Base-by-base conservation (phyloP, 30 jellyfish, hydroid and myxozoan genomes). In the Sanderia malayensis region DNA sequence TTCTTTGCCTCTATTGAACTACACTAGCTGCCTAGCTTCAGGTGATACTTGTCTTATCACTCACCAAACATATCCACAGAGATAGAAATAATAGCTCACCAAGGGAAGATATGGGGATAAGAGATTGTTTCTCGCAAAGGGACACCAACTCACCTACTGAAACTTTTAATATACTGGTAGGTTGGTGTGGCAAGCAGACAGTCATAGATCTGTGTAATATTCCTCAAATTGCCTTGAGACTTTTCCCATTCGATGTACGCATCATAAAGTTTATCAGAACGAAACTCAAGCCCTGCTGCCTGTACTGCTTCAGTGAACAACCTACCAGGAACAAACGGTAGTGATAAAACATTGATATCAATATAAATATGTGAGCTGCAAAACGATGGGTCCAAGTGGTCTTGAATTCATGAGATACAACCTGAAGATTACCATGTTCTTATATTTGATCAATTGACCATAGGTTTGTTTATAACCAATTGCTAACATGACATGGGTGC, bases 211-310 rank as follows among this genome's bases (percentile, higher is more conserved):
- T 63, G 73, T 22, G 89, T 37, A 20, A 89, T 94, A 47, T 58
- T 65, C 34, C 64, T 76, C 46, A 82, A 60, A 44, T 89, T 89
- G 34, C 94, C 93, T 4, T 60, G 81, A 1, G 95, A 65, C 31
- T 76, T 82, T 45, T 89, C 97, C 87, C 92, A 89, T 10, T 79
- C 95, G 61, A 89, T 89, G 68, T 81, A 89, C 10, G 95, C 82
- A 37, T 89, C 94, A 93, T 92, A 89, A 11, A 89, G 80, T 65
- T 82, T 81, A 75, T 76, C 91, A 9, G 97, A 89, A 27, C 86
- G 85, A 28, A 89, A 89, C 70, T 89, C 97, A 80, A 75, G 55
- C 13, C 97, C 97, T 0, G 95, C 95, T 25, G 89, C 81, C 8
- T 81, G 77, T 0, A 89, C 62, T 21, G 97, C 95, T 37, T 72